phyloP scores from a whole-genome alignment of 2,797 vertebrate genomes.

The Notoglanidium macrostoma region DNA sequence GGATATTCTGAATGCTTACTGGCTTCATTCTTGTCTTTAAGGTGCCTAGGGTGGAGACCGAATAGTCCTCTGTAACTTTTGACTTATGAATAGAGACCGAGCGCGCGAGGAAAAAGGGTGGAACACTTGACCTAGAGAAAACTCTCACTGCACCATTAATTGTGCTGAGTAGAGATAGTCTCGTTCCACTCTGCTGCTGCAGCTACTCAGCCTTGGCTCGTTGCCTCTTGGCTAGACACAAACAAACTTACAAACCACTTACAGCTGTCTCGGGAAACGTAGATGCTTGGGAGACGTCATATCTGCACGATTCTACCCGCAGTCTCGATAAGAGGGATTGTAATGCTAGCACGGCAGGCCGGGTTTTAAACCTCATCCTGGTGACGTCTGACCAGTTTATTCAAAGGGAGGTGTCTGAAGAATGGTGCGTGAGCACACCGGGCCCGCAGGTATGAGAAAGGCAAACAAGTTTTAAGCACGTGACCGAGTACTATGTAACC shows the following conservation, averaged over 20 bases:
- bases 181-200: conserved; percentile 28
- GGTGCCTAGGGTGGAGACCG: neutral
- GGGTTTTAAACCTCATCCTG: neutral
- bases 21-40: neutral
- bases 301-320: neutral
- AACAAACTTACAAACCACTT: conserved; percentile 41
- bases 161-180: conserved; percentile 44
- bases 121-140: conserved; percentile 40
- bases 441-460: conserved; percentile 29
- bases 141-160: conserved; percentile 41
- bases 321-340: neutral
- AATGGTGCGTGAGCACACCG: conserved; percentile 17
- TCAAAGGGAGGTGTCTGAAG: conserved; percentile 36
- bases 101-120: neutral
- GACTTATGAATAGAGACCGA: neutral
- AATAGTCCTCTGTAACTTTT: conserved; percentile 1
- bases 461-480: conserved; percentile 15
- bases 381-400: conserved; percentile 29
- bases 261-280: conserved; percentile 48
- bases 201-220: conserved; percentile 26
- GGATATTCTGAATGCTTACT: conserved; percentile 22
- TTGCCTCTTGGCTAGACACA: conserved; percentile 38
- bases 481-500: conserved; percentile 28
- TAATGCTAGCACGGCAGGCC: neutral
- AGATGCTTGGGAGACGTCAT: conserved; percentile 1